Conservation (phyloP, 2,888 invertebrate genomes). For the Ditula angustiorana region DNA sequence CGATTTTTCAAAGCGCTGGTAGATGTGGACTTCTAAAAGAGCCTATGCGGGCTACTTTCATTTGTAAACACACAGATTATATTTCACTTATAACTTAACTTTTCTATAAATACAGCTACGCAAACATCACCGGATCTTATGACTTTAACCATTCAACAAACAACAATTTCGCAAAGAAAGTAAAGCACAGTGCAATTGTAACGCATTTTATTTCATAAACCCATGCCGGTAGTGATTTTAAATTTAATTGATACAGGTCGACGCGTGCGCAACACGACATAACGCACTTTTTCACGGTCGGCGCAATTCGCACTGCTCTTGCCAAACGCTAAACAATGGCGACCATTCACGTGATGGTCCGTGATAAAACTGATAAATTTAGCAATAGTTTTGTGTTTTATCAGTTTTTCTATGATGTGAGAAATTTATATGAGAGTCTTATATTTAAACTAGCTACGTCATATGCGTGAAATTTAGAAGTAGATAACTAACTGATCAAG, state of each 20-base stretch:
- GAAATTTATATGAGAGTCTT: no score
- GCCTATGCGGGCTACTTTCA: no score
- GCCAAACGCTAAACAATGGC: not conserved
- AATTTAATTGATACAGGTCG: conserved; percentile 1
- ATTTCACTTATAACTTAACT: no score
- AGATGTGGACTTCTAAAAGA: no score
- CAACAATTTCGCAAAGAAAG: not conserved
- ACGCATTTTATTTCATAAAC: not conserved
- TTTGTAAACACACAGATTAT: no score
- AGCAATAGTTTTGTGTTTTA: not conserved
- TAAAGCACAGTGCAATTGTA: not conserved
- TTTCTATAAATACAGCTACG: no score
- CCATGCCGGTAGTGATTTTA: conserved; percentile 9
- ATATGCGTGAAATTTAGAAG: no score
- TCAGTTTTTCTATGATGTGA: not conserved
- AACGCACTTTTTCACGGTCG: conserved; percentile 11
- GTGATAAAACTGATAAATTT: not conserved
- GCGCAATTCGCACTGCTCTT: not conserved
- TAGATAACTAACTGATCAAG: no score
- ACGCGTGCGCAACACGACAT: conserved; percentile 4
- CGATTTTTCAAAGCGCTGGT: no score
- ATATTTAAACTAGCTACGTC: no score
- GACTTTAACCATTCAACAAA: not conserved
- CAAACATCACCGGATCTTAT: no score
- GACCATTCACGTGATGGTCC: not conserved